Conservation (phyloP, 2,888 invertebrate species). For the Callimorpha dominula region DNA sequence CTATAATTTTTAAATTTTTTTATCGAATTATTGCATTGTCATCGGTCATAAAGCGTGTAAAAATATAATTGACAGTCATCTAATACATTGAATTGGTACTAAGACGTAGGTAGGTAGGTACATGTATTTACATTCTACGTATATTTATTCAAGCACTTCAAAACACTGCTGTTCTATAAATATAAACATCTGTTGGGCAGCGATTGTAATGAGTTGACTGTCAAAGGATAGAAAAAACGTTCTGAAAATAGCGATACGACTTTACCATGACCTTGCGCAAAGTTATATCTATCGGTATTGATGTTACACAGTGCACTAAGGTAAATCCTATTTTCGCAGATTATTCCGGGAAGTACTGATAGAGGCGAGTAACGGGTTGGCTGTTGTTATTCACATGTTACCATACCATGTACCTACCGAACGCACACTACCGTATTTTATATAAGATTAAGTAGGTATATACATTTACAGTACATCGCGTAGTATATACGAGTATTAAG, state of each 20-base stretch:
- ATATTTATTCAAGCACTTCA: not conserved
- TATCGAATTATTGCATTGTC: no score
- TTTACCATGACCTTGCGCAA: conserved; percentile 80
- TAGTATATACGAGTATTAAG: conserved; percentile 43
- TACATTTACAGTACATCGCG: conserved; percentile 35
- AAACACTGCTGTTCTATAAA: not conserved
- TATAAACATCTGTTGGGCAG: conserved; percentile 2
- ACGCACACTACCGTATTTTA: conserved; percentile 54
- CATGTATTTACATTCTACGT: not conserved
- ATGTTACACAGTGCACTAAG: conserved; percentile 64
- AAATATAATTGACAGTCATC: no score
- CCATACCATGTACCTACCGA: conserved; percentile 24
- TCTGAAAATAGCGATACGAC: conserved; percentile 67
- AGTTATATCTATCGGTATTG: conserved; percentile 69
- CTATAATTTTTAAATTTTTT: no score
- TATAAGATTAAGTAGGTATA: conserved; percentile 31
- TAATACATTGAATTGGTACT: no score
- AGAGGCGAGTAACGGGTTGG: conserved; percentile 83
- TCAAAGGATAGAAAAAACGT: conserved; percentile 44
- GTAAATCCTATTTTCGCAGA: conserved; percentile 78
- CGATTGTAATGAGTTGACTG: conserved; percentile 26
- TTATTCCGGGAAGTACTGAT: conserved; percentile 82
- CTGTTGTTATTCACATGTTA: conserved; percentile 79
- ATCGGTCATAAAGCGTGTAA: no score
- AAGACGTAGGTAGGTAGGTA: no score